These are phyloP conservation scores for human DNA, from an alignment of 2,113 vertebrate species.

Conservation along the genomic window GRCh38 chr12:98809001-98809500, in stretches of 20 bases:
- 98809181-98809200: constrained; percentile 47
- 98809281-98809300: neutral
- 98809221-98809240: neutral
- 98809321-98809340: neutral
- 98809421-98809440: neutral
- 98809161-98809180: neutral
- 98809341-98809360: neutral
- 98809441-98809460: neutral
- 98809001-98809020: neutral
- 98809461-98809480: too few species aligned
- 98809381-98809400: neutral
- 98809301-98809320: neutral
- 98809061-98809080: neutral
- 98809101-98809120: constrained; percentile 60
- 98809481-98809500: neutral
- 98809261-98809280: neutral
- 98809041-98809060: neutral
- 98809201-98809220: constrained; percentile 32
- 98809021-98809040: neutral
- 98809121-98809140: constrained; percentile 36
- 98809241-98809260: neutral
- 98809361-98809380: neutral
- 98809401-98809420: neutral
- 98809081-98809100: constrained; percentile 44
- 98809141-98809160: constrained; percentile 43